phyloP scores from a whole-genome alignment of 2,797 vertebrate species.

The Agapornis canus region DNA sequence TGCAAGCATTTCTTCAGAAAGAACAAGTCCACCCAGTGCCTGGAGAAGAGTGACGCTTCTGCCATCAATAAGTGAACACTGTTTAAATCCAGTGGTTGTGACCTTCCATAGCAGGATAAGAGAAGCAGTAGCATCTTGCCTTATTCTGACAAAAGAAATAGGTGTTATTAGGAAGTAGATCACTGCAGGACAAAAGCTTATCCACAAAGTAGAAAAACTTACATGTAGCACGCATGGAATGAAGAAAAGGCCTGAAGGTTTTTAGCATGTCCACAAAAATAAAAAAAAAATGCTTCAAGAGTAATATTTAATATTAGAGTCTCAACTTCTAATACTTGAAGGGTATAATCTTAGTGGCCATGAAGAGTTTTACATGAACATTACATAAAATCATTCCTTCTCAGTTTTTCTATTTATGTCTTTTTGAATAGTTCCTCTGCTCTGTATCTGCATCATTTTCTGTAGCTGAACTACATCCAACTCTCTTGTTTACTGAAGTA shows the following conservation, averaged over 20 bases:
- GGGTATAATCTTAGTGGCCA: not conserved
- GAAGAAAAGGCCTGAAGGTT: not conserved
- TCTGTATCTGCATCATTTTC: not conserved
- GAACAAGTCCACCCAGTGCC: conserved; percentile 87
- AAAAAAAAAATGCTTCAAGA: not conserved
- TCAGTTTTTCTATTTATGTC: not conserved
- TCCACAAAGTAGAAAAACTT: not conserved
- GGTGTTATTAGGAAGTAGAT: not conserved
- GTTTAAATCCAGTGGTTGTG: conserved; percentile 87
- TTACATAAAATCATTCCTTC: not conserved
- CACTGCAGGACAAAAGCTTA: not conserved
- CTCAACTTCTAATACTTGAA: not conserved
- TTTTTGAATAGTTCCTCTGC: not conserved
- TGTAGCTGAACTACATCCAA: not conserved
- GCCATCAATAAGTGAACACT: conserved; percentile 89
- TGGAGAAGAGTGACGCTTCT: conserved; percentile 88
- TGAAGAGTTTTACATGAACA: not conserved
- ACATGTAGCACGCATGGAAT: not conserved
- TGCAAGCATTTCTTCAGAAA: conserved; percentile 86
- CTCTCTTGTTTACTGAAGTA: not conserved
- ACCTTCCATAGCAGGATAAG: conserved; percentile 90
- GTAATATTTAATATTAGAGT: not conserved
- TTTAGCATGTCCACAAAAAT: not conserved
- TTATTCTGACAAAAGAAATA: conserved; percentile 73
- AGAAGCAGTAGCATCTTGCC: conserved; percentile 83